phyloP scores from a whole-genome alignment of 2,113 vertebrate species.

The Siniperca knerii region DNA sequence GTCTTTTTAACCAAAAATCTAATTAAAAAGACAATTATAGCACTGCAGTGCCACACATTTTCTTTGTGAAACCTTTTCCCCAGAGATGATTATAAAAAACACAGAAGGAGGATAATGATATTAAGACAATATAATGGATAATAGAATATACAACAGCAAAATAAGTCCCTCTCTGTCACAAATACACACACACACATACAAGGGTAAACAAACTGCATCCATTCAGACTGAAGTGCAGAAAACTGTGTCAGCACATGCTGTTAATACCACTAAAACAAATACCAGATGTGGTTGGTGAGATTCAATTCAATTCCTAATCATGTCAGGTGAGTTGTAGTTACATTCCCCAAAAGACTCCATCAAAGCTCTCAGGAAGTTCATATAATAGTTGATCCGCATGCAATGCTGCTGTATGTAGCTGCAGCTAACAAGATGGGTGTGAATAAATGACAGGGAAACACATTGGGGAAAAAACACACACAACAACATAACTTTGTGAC shows the following conservation, averaged over 20 bases:
- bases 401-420: background rate
- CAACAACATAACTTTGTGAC: background rate
- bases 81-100: constrained; percentile 6
- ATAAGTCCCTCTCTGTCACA: background rate
- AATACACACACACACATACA: background rate
- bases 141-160: background rate
- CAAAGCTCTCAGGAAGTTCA: constrained; percentile 16
- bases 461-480: background rate
- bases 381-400: background rate
- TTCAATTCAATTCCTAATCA: background rate
- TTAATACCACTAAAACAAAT: constrained; percentile 6
- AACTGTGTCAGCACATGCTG: constrained; percentile 16
- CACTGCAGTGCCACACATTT: constrained; percentile 8
- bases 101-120: background rate
- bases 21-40: constrained; percentile 26
- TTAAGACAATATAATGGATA: constrained; percentile 1
- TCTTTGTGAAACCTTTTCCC: constrained; percentile 8
- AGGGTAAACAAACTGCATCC: background rate
- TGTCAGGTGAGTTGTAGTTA: constrained; percentile 17
- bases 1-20: constrained; percentile 20
- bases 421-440: constrained; percentile 3
- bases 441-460: constrained; percentile 1
- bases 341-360: constrained; percentile 24
- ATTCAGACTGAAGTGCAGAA: constrained; percentile 2
- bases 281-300: background rate